Evolutionary conservation across 2,797 vertebrate genomes (phyloP).

Genomic region (Somateria mollissima): DNA sequence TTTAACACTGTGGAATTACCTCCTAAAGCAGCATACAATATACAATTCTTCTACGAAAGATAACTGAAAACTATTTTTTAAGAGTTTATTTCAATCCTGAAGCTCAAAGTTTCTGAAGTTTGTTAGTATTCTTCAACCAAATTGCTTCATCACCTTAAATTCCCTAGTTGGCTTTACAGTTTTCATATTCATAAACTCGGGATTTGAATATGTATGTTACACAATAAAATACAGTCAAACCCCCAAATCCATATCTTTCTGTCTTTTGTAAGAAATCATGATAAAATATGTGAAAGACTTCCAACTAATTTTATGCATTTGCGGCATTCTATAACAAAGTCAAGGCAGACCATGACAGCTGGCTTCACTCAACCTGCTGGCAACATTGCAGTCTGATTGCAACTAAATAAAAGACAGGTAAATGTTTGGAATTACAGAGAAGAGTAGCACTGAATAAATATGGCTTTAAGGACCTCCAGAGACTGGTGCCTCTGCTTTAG

Average conservation of each 20-base stretch:
- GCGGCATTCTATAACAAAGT: neutral
- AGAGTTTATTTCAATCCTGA: neutral
- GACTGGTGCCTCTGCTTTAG: neutral
- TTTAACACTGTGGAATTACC: neutral
- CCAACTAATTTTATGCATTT: neutral
- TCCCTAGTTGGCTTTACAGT: neutral
- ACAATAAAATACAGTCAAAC: neutral
- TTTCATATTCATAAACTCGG: neutral
- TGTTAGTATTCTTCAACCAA: neutral
- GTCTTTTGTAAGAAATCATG: neutral
- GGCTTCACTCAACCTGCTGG: neutral
- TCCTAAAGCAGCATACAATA: neutral
- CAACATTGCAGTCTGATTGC: too few species aligned
- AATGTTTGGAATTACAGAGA: neutral
- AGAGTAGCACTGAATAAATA: too few species aligned
- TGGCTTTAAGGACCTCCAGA: neutral
- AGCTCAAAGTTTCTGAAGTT: neutral
- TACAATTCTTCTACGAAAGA: neutral
- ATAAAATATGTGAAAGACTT: neutral
- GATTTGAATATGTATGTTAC: neutral
- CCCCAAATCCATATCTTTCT: neutral
- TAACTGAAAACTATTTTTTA: neutral
- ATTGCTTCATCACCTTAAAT: neutral
- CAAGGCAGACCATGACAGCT: neutral
- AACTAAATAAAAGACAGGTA: neutral